Evolutionary conservation across 2,797 vertebrate genomes (phyloP).

Genomic region (Coregonus ussuriensis): DNA sequence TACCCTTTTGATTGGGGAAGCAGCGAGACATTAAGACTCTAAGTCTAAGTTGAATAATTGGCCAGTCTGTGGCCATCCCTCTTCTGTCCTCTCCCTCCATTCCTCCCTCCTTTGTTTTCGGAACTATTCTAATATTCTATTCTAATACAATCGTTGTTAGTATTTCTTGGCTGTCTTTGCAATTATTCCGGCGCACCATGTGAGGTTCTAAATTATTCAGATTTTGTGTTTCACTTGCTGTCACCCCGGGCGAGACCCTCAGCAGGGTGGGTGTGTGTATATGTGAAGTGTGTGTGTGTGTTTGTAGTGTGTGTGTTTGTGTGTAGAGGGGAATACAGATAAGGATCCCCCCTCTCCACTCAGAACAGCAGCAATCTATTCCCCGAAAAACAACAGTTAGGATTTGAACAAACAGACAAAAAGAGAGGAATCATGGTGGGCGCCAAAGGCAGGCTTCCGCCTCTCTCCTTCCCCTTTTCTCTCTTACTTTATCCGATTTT

Average conservation of each 20-base stretch:
- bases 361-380: slow-evolving; percentile 8
- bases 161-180: slow-evolving; percentile 44
- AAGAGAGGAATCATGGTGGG: not conserved
- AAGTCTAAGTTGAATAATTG: not conserved
- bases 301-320: not conserved
- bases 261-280: slow-evolving; percentile 10
- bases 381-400: not conserved
- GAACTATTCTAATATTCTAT: slow-evolving; percentile 37
- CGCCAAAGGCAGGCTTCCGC: not conserved
- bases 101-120: not conserved
- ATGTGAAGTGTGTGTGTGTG: not conserved
- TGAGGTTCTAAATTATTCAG: slow-evolving; percentile 53
- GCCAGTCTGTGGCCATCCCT: not conserved
- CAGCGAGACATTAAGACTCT: not conserved
- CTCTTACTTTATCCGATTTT: not conserved
- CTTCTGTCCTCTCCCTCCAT: not conserved
- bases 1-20: too few species aligned
- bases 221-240: slow-evolving; percentile 36
- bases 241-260: slow-evolving; percentile 25
- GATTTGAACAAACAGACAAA: slow-evolving; percentile 4
- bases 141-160: slow-evolving; percentile 21
- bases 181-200: slow-evolving; percentile 47
- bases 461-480: not conserved
- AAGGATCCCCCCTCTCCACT: not conserved
- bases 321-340: not conserved